Percentiles rank a stretch among this genome's conserved stretches.
Evolutionary conservation across 2,113 vertebrate genomes (phyloP).

Genomic region (Mustelus asterias): DNA sequence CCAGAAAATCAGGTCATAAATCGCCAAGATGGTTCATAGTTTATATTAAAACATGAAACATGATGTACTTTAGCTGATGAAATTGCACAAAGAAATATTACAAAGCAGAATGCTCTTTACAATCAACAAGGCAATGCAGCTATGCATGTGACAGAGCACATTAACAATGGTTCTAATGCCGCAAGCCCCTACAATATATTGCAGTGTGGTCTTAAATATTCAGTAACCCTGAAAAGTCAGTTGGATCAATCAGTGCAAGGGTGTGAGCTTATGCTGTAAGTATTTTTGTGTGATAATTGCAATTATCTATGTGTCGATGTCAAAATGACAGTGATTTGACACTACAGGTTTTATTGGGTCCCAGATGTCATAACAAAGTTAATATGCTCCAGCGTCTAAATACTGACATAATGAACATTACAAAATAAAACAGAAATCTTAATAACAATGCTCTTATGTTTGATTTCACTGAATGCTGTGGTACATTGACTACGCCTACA

Average conservation of each 20-base stretch:
- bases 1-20: constrained; percentile 21
- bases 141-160: neutral
- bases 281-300: neutral
- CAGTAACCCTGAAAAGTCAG: neutral
- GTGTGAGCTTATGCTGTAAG: neutral
- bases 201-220: too few relatives aligned
- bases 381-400: neutral
- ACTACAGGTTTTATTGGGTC: too few relatives aligned
- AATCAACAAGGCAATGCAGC: neutral
- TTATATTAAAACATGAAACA: constrained; percentile 31
- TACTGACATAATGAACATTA: neutral
- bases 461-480: neutral
- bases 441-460: neutral
- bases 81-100: constrained; percentile 16
- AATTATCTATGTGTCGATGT: neutral
- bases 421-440: neutral
- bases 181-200: neutral
- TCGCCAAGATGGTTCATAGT: neutral
- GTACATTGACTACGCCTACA: neutral
- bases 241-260: neutral
- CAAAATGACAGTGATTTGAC: neutral
- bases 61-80: constrained; percentile 12
- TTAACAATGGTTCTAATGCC: neutral
- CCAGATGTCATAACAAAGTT: neutral
- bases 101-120: neutral